phyloP scores from a whole-genome alignment of 2,888 invertebrate genomes.

The Conops quadrifasciatus region DNA sequence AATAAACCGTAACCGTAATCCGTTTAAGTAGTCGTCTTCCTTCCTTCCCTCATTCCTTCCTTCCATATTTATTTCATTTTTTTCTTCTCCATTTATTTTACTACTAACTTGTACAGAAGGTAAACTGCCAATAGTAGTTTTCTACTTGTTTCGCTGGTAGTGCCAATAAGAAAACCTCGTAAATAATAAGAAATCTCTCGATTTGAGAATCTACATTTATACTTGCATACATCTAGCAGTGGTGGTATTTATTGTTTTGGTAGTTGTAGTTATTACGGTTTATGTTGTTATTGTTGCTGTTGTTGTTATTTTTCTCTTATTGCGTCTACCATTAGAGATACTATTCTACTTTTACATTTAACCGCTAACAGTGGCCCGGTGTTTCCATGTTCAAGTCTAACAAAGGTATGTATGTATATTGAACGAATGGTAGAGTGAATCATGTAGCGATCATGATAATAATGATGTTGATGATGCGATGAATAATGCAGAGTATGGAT shows the following conservation, averaged over 20 bases:
- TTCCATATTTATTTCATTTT: neutral
- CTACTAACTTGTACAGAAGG: neutral
- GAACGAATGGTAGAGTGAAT: neutral
- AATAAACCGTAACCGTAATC: constrained; percentile 8
- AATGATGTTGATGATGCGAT: constrained; percentile 4
- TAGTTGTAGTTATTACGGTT: neutral
- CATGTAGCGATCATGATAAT: constrained; percentile 3
- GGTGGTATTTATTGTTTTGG: too few relatives aligned
- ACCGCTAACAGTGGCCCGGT: constrained; percentile 14
- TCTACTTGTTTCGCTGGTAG: constrained; percentile 2
- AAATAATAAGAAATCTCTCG: constrained; percentile 26
- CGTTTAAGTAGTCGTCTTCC: constrained; percentile 6
- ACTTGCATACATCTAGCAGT: neutral
- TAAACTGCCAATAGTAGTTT: neutral
- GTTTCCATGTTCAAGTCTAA: constrained; percentile 14
- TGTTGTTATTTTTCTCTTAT: constrained; percentile 24
- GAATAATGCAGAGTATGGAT: neutral
- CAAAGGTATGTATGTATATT: neutral
- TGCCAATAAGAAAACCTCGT: constrained; percentile 21
- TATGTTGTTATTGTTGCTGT: constrained; percentile 4
- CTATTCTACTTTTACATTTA: constrained; percentile 27
- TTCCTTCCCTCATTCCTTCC: neutral
- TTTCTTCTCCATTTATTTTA: neutral
- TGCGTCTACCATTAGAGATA: constrained; percentile 4
- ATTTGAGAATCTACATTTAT: neutral